These are phyloP conservation scores for Zeuzera pyrina DNA, from an alignment of 2,888 invertebrate genomes.

Conservation along the genomic window DNA sequence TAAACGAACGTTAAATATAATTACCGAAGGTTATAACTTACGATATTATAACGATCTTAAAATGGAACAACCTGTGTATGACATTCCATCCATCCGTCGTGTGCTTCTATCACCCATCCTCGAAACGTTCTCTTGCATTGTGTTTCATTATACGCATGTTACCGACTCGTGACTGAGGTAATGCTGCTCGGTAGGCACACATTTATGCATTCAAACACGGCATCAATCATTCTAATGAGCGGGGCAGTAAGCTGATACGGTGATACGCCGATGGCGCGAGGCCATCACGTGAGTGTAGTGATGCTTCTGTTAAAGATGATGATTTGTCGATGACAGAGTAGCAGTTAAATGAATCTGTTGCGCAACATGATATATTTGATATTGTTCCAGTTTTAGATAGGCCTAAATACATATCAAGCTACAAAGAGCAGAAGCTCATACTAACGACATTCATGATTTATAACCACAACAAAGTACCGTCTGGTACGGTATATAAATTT, in stretches of 20 bases:
- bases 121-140: slow-evolving; percentile 19
- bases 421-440: no score
- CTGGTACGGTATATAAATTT: no score
- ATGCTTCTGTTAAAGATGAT: slow-evolving; percentile 21
- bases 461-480: no score
- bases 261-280: slow-evolving; percentile 29
- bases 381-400: no score
- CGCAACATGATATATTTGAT: no score
- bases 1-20: no score
- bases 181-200: slow-evolving; percentile 42
- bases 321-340: slow-evolving; percentile 30
- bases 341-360: no score
- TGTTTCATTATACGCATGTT: slow-evolving; percentile 33
- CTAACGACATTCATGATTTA: no score
- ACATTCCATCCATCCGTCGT: slow-evolving; percentile 11
- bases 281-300: slow-evolving; percentile 42
- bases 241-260: slow-evolving; percentile 31
- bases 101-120: slow-evolving; percentile 11
- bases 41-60: not conserved
- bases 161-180: slow-evolving; percentile 41
- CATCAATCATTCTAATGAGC: slow-evolving; percentile 71
- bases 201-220: slow-evolving; percentile 60
- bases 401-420: no score
- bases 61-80: slow-evolving; percentile 9
- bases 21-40: no score